Conservation (phyloP, 1,140 invertebrate genomes). For the Eriocheir sinensis region DNA sequence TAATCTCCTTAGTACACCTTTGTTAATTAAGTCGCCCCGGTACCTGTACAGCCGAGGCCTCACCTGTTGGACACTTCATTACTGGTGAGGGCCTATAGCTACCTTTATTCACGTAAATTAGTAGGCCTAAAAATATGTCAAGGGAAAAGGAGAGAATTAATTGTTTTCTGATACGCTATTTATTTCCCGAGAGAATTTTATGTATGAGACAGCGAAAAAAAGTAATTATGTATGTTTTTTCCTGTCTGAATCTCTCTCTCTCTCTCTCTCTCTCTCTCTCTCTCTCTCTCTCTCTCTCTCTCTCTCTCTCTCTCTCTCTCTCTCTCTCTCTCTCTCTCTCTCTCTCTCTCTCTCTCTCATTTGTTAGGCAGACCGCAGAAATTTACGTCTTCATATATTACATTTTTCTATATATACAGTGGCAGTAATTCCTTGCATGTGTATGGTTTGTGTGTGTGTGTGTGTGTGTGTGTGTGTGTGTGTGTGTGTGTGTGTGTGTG, state of each 20-base stretch:
- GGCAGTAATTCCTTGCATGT: background rate
- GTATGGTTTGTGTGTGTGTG: background rate
- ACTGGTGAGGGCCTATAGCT: background rate
- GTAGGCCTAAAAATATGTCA: too few relatives aligned
- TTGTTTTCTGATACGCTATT: too few relatives aligned
- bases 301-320: background rate
- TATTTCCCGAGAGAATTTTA: too few relatives aligned
- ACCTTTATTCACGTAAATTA: background rate
- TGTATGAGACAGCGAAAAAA: too few relatives aligned
- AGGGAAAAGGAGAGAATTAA: too few relatives aligned
- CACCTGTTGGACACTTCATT: too few relatives aligned
- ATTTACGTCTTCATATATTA: slow-evolving; percentile 8
- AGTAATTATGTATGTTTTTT: too few relatives aligned
- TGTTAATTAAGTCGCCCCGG: too few relatives aligned
- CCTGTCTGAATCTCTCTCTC: background rate
- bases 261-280: slow-evolving; percentile 22
- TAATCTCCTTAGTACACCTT: too few relatives aligned
- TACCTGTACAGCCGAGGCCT: too few relatives aligned
- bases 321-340: background rate
- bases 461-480: slow-evolving; percentile 1
- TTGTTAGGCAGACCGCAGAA: background rate
- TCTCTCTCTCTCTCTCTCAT: background rate
- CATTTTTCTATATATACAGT: background rate
- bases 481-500: slow-evolving; percentile 22
- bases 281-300: slow-evolving; percentile 22